These are phyloP conservation scores for Theretra japonica DNA, from an alignment of 2,888 invertebrate species.

Conservation along the genomic window DNA sequence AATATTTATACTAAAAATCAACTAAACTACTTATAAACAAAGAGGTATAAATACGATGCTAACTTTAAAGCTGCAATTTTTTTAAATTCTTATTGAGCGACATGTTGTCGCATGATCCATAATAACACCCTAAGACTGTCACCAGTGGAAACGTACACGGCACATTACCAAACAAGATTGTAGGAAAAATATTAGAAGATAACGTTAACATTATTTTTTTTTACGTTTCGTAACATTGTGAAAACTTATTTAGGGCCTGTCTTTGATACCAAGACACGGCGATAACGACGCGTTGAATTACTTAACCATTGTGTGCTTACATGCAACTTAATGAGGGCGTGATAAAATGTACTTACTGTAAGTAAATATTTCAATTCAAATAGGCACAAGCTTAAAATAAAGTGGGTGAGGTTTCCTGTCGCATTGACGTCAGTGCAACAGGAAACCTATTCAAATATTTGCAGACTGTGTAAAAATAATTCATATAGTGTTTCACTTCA, in stretches of 20 bases:
- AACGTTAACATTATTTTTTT: constrained; percentile 24
- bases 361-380: neutral
- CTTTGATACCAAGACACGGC: constrained; percentile 1
- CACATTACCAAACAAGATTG: constrained; percentile 46
- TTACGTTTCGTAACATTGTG: constrained; percentile 28
- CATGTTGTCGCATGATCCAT: neutral
- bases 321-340: constrained; percentile 11
- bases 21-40: no score
- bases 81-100: neutral
- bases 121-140: constrained; percentile 19
- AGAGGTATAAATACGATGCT: no score
- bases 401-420: neutral
- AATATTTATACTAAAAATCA: no score
- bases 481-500: no score
- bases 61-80: no score
- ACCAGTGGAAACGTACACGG: constrained; percentile 46
- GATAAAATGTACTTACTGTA: constrained; percentile 1
- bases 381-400: neutral
- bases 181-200: constrained; percentile 35
- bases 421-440: neutral
- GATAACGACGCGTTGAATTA: constrained; percentile 11
- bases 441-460: neutral
- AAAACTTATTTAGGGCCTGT: constrained; percentile 25
- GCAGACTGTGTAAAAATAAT: neutral
- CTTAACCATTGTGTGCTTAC: constrained; percentile 8